Evolutionary conservation across 2,888 invertebrate species (phyloP), one percentile per base, ranked within the genome.

Genomic region (Plemyria rubiginata): DNA sequence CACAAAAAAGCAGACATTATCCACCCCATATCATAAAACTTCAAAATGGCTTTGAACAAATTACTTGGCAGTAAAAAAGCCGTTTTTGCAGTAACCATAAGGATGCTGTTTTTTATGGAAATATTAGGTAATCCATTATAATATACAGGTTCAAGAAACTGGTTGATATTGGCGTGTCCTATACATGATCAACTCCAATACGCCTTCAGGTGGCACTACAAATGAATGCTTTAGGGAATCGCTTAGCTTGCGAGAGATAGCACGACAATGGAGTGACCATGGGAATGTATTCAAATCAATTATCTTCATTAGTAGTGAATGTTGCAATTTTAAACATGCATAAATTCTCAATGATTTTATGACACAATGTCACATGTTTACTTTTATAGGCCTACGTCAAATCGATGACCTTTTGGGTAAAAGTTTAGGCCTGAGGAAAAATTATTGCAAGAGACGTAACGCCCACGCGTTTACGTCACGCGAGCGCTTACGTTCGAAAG

Each of bases 71-170:
- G 32, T 60, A 70, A 61, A 70, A 71, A 77, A 75, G 68, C 63
- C 28, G 74, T 79, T 80, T 82, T 81, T 79, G 72, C 62, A 57
- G 38, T 67, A 66, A 65, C 73, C 67, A 73, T 72, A 68, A 72
- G 63, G 54, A 66, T 65, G 49, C 50, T 61, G 69, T 80, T 82
- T 84, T n/a, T 85, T 83, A 67, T 72, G 54, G 56, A 15, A 65
- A 64, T 74, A 74, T 79, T 76, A 74, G 68, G 74, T 72, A 75
- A 77, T 76, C 75, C 73, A 76, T n/a, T 70, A 72, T 74, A 78
- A 79, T 78, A 70, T 75, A 71, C 70, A 72, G 68, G 82, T 79
- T 85, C 80, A 86, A 86, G 75, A 79, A 82, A 82, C 85, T 80
- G 76, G 80, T 81, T 82, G 73, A 76, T 77, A 78, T 74, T 77